Evolutionary conservation across 2,113 vertebrate genomes (phyloP).

Genomic region (Cyrtonyx montezumae): DNA sequence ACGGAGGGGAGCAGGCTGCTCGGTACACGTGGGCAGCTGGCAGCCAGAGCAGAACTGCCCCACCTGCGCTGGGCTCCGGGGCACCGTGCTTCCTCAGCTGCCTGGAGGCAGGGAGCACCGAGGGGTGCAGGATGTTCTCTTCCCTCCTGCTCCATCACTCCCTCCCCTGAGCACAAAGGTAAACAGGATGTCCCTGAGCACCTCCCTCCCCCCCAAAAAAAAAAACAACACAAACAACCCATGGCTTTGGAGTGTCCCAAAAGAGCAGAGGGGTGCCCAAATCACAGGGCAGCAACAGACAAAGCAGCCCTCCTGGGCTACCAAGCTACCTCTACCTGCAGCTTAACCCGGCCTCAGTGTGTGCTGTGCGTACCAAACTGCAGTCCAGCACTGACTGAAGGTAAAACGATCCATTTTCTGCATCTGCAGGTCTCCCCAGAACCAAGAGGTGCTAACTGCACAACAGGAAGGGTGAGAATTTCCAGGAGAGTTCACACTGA

Average conservation of each 20-base stretch:
- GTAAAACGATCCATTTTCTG: neutral
- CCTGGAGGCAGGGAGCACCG: neutral
- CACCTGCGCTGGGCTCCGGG: neutral
- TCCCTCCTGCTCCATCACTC: neutral
- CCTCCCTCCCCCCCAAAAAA: neutral
- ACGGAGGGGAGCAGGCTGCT: neutral
- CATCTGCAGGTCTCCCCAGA: neutral
- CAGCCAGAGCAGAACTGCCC: neutral
- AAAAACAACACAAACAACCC: neutral
- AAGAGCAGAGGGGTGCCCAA: neutral
- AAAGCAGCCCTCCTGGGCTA: neutral
- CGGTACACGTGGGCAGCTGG: neutral
- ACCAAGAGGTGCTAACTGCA: neutral
- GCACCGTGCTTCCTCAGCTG: neutral
- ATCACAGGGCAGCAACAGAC: neutral
- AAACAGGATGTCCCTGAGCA: neutral
- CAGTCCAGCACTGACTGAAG: neutral
- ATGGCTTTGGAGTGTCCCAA: neutral
- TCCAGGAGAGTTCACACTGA: neutral
- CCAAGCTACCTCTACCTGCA: rapidly evolving
- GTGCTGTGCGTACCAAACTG: neutral
- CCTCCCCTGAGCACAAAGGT: neutral
- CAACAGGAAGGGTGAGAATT: rapidly evolving
- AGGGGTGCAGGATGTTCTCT: neutral
- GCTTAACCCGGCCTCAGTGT: neutral